Base-by-base conservation (phyloP, 2,888 invertebrate species). In the Lucinisca nassula region DNA sequence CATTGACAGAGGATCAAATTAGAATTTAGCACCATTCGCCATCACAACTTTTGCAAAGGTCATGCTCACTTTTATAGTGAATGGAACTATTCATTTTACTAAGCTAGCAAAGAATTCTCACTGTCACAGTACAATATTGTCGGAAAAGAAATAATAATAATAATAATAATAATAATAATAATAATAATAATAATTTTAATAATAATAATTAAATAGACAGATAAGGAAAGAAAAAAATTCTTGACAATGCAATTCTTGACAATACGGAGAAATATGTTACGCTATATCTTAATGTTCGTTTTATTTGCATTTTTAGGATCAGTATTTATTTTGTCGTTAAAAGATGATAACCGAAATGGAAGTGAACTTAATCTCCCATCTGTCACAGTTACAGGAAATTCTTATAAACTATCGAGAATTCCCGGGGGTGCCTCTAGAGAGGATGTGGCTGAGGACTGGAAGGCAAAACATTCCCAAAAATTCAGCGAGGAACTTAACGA, bases 361-460 rank as follows among this genome's bases (percentile, higher is more conserved):
- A 84, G 72, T 24, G 61, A 72, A 10, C 78, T 83, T 72, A 77
- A 83, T 58, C 24, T 84, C 35, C 75, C 75, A 82, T 30, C 61
- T 32, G 27, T 77, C 35, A 70, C 58, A 38, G 51, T 37, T 38
- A 76, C 67, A 70, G 40, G n/a, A 27, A 74, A 51, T 17, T 27
- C 2, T n/a, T 1, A 27, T 30, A 12, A 72, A 72, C 30, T 72
- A 12, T 12, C 17, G 10, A 45, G 45, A 45, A 12, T 45, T 45
- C 17, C 45, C 17, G 8, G 45, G 45, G n/a, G n/a, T n/a, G n/a
- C n/a, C n/a, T n/a, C n/a, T n/a, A n/a, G 73, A 12, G 8, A 14
- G 24, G 73, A 73, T 4, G 24, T 73, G 3, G 21, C 40, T 3
- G 30, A 73, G 40, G 40, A n/a, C 37, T 73, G 24, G 21, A 73